Evolutionary conservation across 1,140 invertebrate genomes (phyloP), one percentile per base, ranked within the genome.

Genomic region (Eufriesea mexicana): DNA sequence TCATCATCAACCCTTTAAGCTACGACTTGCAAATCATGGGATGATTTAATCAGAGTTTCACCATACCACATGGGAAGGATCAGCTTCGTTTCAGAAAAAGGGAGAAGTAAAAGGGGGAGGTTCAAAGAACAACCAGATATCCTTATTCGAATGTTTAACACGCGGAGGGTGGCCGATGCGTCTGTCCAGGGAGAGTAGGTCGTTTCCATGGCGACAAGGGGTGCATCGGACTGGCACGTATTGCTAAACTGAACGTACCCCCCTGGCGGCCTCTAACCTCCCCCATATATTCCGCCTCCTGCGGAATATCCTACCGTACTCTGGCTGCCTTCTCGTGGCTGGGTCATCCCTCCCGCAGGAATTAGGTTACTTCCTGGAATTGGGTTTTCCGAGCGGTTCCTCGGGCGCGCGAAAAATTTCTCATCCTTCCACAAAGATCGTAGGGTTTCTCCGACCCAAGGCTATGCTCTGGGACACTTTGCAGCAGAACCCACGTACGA

Each of bases 131-230:
- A 64, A 12, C 35, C 64, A 79, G 88, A 89, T 90, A 90, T 88
- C 91, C 91, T 89, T 89, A 89, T 90, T 91, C 89, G 88, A 89
- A 90, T 89, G 88, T 91, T 92, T 89, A 91, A 91, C 90, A 89
- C 86, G 86, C 66, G 79, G 54, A 89, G 83, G 88, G 79, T 83
- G 84, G 75, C 87, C 77, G 88, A 84, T 91, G 90, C 90, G 91
- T 91, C 92, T 89, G 90, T 92, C 91, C 92, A 92, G 92, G 93
- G 93, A 93, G 93, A 93, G 93, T 94, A 94, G 93, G 93, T 94
- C 93, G 93, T 93, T 93, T 90, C 92, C 90, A 93, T 93, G 92
- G 92, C 89, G 91, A 94, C 93, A 89, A 83, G 89, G 84, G 90
- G 91, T 92, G 92, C 92, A 93, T 93, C 92, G 89, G 90, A 92